These are phyloP conservation scores for Agrilus cyanescens DNA, from an alignment of 2,888 invertebrate species.

Conservation along the genomic window DNA sequence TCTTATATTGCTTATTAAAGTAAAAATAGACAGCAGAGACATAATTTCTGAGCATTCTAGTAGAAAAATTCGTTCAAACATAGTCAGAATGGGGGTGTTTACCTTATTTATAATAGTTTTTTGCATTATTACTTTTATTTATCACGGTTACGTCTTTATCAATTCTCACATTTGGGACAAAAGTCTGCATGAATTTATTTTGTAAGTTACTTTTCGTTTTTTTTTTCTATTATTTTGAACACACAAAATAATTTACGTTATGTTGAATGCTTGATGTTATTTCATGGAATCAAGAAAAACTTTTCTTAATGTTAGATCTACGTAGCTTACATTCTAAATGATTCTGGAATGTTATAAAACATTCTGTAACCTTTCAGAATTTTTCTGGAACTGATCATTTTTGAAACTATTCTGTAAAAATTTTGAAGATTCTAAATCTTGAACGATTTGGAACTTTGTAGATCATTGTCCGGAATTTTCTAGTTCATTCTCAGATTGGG, in stretches of 20 bases:
- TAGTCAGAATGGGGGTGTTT: conserved; percentile 74
- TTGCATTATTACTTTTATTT: conserved; percentile 67
- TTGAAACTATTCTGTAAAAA: no score
- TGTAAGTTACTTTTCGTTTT: conserved; percentile 49
- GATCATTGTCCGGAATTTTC: no score
- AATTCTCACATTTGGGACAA: conserved; percentile 64
- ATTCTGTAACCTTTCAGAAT: no score
- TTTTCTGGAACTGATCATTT: no score
- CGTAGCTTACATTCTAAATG: no score
- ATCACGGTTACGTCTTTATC: conserved; percentile 72
- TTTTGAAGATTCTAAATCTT: no score
- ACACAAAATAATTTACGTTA: neutral
- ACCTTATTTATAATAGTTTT: conserved; percentile 64
- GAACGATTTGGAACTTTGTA: no score
- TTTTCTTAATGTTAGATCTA: no score
- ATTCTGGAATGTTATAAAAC: no score
- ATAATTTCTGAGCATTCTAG: conserved; percentile 76
- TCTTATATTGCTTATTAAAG: conserved; percentile 62
- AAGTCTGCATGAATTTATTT: conserved; percentile 64
- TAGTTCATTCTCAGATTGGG: no score
- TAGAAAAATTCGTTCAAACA: conserved; percentile 75
- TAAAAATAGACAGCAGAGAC: conserved; percentile 71
- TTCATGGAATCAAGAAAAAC: no score
- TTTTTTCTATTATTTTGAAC: conserved; percentile 1
- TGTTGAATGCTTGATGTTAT: no score